Evolutionary conservation across 2,888 invertebrate species (phyloP).

Genomic region (Dioctria rufipes): DNA sequence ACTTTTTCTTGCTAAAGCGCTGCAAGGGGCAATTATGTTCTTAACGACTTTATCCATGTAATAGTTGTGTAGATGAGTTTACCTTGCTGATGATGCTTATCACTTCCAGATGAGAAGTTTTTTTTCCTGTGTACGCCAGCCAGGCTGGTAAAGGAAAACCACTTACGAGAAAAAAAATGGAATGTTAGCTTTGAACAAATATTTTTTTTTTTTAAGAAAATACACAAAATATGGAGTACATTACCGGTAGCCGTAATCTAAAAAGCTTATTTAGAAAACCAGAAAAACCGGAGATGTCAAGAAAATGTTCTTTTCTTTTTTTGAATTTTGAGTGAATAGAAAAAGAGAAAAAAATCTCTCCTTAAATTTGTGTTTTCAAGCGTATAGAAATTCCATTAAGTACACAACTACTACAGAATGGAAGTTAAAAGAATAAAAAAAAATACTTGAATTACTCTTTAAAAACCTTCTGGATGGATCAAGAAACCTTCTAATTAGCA

Average conservation of each 20-base stretch:
- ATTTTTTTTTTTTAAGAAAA: too few species aligned
- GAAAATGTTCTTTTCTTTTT: conserved; percentile 4
- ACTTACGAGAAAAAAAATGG: background rate
- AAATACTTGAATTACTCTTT: background rate
- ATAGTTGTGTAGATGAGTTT: conserved; percentile 42
- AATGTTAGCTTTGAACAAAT: background rate
- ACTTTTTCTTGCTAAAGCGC: conserved; percentile 13
- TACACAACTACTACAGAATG: background rate
- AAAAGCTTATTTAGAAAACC: background rate
- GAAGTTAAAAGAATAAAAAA: too few species aligned
- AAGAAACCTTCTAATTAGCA: conserved; percentile 16
- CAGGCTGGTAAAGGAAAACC: background rate
- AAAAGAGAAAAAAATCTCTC: background rate
- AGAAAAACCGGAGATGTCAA: background rate
- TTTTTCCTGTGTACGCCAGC: background rate
- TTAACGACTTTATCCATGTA: conserved; percentile 24
- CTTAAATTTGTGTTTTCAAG: background rate
- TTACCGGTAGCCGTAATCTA: too few species aligned
- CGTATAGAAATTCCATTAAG: background rate
- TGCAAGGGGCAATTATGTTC: conserved; percentile 20
- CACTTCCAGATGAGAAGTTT: conserved; percentile 30
- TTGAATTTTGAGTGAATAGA: conserved; percentile 2
- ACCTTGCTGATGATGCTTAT: conserved; percentile 38
- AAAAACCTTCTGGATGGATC: background rate
- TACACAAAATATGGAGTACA: too few species aligned